Evolutionary conservation across 1,140 invertebrate species (phyloP), one percentile per base, ranked within the genome.

Genomic region (Kradibia gibbosae): DNA sequence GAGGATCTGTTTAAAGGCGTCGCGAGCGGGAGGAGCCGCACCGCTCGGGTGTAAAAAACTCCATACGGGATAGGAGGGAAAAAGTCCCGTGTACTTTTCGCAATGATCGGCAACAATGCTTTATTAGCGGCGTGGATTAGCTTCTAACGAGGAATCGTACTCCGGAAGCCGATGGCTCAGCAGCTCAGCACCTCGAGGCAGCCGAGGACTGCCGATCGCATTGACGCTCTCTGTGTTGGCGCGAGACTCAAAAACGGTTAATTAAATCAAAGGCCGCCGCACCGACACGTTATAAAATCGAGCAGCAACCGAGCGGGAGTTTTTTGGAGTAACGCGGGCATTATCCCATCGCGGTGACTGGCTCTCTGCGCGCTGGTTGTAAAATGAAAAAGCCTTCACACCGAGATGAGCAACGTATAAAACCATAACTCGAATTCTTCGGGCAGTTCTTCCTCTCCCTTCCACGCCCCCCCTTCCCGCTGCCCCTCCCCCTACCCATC

Each of bases 211-310:
- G n/a, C n/a, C n/a, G n/a, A n/a, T n/a, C n/a, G 34, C 36, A 34
- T 11, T 22, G 5, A 3, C 62, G 22, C 39, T 25, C 42, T 39
- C 39, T 8, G 20, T 22, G 1, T 39, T 34, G 28, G 20, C 50
- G 53, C 34, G 25, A 86, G 87, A 86, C 86, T 87, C 88, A 85
- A 85, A 86, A 85, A 86, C 85, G 84, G 89, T 88, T 89, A 90
- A 90, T 90, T 89, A 89, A 90, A 89, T 90, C 89, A 90, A 90
- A 90, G 88, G 88, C 85, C 85, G 88, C 89, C 88, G 89, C 88
- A 85, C 85, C 83, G 87, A 82, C 85, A 86, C 88, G 89, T 88
- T 88, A 88, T 91, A 91, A 91, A 91, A 90, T 89, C 88, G 87
- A 87, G 86, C 75, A 53, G 65, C 81, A 42, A 77, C 62, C 74